Conservation (phyloP, 2,888 invertebrate genomes). For the Cylindroiulus punctatus region DNA sequence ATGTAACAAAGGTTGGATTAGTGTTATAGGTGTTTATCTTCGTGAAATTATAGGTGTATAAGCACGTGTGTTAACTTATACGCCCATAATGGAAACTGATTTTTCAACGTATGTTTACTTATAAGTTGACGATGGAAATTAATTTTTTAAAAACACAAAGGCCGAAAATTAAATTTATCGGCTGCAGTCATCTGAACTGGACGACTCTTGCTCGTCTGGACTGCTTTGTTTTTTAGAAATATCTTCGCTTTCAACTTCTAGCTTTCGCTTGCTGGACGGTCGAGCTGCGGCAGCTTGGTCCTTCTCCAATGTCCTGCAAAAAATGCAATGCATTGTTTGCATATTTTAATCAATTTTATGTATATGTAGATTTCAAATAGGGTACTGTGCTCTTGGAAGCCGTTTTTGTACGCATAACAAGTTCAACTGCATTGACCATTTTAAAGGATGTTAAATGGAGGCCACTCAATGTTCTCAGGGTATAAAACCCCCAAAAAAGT, state of each 20-base stretch:
- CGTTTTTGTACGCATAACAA: too few species aligned
- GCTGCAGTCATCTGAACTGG: constrained; percentile 21
- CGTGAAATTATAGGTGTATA: not conserved
- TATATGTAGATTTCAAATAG: too few species aligned
- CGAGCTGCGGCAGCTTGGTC: not conserved
- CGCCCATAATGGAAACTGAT: too few species aligned
- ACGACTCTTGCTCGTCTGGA: not conserved
- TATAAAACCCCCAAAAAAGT: too few species aligned
- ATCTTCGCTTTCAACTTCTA: constrained; percentile 23
- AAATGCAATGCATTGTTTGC: not conserved
- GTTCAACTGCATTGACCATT: too few species aligned
- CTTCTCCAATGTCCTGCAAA: not conserved
- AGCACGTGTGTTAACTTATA: too few species aligned
- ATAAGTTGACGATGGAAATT: not conserved
- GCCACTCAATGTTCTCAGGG: too few species aligned
- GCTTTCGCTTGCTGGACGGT: constrained; percentile 12
- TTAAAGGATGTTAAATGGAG: too few species aligned
- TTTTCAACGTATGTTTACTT: too few species aligned
- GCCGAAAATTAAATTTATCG: not conserved
- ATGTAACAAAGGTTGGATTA: not conserved
- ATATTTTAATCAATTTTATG: not conserved
- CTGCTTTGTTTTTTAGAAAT: not conserved
- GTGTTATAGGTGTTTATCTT: not conserved
- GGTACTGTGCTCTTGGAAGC: too few species aligned
- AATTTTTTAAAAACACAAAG: not conserved